A percentile compares a stretch with the other conserved stretches of the same genome.
These are phyloP conservation scores for Argyra leucocephala DNA, from an alignment of 2,888 invertebrate genomes.

Conservation along the genomic window DNA sequence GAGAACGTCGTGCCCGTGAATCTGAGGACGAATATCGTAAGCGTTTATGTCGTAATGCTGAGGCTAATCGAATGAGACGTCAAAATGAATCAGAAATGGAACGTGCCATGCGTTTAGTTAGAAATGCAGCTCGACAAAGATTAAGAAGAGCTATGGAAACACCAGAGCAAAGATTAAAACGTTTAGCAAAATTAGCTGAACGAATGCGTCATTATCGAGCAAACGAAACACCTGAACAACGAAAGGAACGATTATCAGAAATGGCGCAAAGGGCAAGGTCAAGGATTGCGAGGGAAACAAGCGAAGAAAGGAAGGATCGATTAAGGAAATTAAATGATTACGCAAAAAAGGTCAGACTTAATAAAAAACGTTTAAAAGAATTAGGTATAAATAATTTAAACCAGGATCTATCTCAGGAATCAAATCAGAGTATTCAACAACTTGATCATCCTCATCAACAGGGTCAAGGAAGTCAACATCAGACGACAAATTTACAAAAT, in stretches of 20 bases:
- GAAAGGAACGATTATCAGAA: constrained; percentile 39
- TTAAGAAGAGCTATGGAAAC: constrained; percentile 43
- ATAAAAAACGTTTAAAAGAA: constrained; percentile 41
- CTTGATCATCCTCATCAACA: constrained; percentile 27
- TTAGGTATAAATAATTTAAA: constrained; percentile 20
- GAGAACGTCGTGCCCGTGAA: constrained; percentile 41
- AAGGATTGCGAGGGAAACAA: constrained; percentile 38
- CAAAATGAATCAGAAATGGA: constrained; percentile 42
- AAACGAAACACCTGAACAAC: constrained; percentile 40
- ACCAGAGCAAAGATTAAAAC: constrained; percentile 38
- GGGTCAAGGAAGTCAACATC: constrained; percentile 32
- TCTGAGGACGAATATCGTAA: constrained; percentile 42
- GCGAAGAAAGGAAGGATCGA: constrained; percentile 42
- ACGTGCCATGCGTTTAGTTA: constrained; percentile 41
- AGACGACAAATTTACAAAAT: constrained; percentile 21
- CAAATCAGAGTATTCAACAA: constrained; percentile 22
- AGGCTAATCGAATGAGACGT: constrained; percentile 41
- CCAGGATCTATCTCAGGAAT: constrained; percentile 37
- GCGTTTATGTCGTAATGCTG: constrained; percentile 40
- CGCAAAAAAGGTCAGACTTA: constrained; percentile 44
- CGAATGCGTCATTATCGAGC: constrained; percentile 42
- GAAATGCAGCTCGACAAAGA: constrained; percentile 42
- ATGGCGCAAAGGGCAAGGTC: constrained; percentile 42
- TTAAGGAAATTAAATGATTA: constrained; percentile 44
- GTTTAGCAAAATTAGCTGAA: constrained; percentile 39